Evolutionary conservation across 2,888 invertebrate genomes (phyloP), one percentile per base, ranked within the genome.

Genomic region (Eupithecia insigniata): DNA sequence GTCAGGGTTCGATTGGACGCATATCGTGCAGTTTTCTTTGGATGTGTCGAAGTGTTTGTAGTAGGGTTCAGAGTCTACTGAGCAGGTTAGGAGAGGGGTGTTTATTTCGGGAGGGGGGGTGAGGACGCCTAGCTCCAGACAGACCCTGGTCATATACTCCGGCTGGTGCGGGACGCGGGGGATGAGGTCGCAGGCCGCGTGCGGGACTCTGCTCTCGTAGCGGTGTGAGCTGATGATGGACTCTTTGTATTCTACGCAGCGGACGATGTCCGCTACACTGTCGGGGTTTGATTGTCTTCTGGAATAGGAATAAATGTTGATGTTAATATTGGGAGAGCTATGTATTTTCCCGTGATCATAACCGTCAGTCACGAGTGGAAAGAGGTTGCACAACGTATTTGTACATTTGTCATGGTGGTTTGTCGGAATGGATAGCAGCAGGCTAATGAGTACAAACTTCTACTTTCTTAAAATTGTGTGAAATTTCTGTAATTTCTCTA

Each of bases 61-160:
- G 80, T 91, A 92, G 1, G 90, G 89, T 74, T 90, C 88, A 79
- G 90, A 91, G 81, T 91, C 89, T 34, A 90, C 87, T 58, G 91
- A 88, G 79, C 88, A 91, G 5, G 89, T 85, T 26, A 90, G 85
- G 36, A 87, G 85, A 3, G 90, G 88, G 1, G 85, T 80, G 58
- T 84, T 82, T 8, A 83, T 78, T 71, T 86, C 82, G 1, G 86
- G 85, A 0, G 84, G 82, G 70, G 87, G 79, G 66, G 86, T 83
- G 80, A 88, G 80, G 3, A 89, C 88, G 1, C 95, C 95, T 7
- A 95, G 86, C 80, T 96, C 95, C 22, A 95, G 93, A 81, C 95
- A 95, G 5, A 95, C 95, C 36, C 95, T 89, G 0, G 95, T 94
- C 82, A 85, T 85, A 82, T 90, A 90, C 67, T 89, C 87, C 4